A percentile compares a stretch with the other conserved stretches of the same genome.
These are phyloP conservation scores for Acrobasis consociella DNA, from an alignment of 2,888 invertebrate species.

Conservation along the genomic window DNA sequence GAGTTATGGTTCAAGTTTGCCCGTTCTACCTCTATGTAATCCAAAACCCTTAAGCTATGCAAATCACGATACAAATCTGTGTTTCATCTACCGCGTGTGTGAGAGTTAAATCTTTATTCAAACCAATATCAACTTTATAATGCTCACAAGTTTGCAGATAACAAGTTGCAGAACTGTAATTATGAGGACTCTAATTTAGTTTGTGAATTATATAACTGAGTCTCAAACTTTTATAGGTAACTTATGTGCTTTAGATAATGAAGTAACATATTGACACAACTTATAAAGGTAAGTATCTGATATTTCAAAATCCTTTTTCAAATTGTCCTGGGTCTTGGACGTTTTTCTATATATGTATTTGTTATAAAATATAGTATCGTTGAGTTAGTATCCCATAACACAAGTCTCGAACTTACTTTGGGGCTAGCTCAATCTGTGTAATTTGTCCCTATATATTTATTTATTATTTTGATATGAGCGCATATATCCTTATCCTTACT, in stretches of 20 bases:
- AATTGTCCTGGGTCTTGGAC: too few relatives aligned
- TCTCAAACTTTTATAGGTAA: neutral
- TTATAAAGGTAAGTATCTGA: too few relatives aligned
- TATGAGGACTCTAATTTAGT: neutral
- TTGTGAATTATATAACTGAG: slow-evolving; percentile 2
- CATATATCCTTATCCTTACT: too few relatives aligned
- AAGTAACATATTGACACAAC: neutral
- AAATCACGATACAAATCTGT: slow-evolving; percentile 63
- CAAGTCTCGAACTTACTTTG: too few relatives aligned
- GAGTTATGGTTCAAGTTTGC: slow-evolving; percentile 65
- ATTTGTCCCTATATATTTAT: too few relatives aligned
- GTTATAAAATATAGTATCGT: too few relatives aligned
- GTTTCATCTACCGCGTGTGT: slow-evolving; percentile 44
- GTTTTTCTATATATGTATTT: too few relatives aligned
- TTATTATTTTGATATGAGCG: too few relatives aligned
- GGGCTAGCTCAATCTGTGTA: too few relatives aligned
- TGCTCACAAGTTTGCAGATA: neutral
- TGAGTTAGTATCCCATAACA: too few relatives aligned
- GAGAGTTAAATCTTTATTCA: slow-evolving; percentile 23
- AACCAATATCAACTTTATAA: slow-evolving; percentile 8
- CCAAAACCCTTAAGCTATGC: slow-evolving; percentile 57
- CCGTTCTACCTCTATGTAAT: slow-evolving; percentile 46
- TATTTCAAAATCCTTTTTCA: too few relatives aligned
- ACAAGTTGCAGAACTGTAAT: slow-evolving; percentile 13
- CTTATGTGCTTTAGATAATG: neutral